Conservation (phyloP, 2,113 vertebrate species). For the Cheirogaleus medius region DNA sequence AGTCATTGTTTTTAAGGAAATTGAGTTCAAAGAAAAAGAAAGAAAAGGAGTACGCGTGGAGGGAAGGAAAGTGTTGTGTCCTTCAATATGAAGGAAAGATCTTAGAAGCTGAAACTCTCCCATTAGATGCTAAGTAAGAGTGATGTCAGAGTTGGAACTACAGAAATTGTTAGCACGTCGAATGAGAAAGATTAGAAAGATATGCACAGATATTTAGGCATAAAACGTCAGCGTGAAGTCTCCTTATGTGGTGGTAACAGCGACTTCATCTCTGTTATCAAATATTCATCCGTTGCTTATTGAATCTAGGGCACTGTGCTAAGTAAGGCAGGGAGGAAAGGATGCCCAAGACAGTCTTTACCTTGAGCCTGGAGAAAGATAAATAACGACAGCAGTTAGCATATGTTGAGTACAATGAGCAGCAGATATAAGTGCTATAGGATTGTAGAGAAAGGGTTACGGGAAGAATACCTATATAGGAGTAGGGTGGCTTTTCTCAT, state of each 20-base stretch:
- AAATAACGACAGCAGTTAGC: background rate
- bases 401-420: background rate
- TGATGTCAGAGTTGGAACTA: background rate
- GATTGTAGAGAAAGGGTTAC: background rate
- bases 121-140: background rate
- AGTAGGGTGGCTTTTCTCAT: background rate
- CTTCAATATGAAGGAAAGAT: background rate
- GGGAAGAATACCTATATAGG: background rate
- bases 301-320: constrained; percentile 19
- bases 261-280: background rate
- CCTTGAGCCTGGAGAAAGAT: background rate
- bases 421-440: rapidly evolving
- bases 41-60: background rate
- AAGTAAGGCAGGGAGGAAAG: background rate
- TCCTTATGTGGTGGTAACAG: background rate
- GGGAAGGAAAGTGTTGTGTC: background rate
- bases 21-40: background rate
- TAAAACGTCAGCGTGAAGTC: background rate
- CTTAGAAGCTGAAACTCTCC: background rate
- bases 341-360: background rate
- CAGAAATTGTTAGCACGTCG: background rate
- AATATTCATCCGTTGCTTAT: constrained; percentile 33
- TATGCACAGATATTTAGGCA: background rate
- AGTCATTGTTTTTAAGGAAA: background rate
- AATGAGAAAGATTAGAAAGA: background rate